Conservation (phyloP, 1,140 invertebrate genomes). For the Calliphora vicina region DNA sequence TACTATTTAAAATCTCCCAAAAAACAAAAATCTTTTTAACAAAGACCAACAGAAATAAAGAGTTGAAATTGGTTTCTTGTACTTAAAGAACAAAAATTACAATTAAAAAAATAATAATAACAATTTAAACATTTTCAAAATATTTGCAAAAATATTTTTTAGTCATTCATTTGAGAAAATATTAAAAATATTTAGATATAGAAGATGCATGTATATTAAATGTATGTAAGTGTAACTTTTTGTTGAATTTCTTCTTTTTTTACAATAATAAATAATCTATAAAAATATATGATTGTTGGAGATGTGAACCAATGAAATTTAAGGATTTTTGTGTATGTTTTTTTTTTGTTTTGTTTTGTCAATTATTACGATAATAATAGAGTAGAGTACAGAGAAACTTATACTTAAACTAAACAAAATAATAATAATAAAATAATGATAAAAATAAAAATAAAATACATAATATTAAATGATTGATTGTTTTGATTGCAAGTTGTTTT, state of each 20-base stretch:
- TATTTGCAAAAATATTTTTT: not conserved
- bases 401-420: not conserved
- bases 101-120: not conserved
- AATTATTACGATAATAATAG: not conserved
- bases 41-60: not conserved
- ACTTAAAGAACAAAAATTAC: not conserved
- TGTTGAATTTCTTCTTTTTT: not conserved
- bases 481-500: slow-evolving; percentile 8
- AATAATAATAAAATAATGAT: not conserved
- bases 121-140: not conserved
- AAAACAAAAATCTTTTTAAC: not conserved
- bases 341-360: not conserved
- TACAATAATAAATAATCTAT: slow-evolving; percentile 11
- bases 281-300: not conserved
- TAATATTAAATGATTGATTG: slow-evolving; percentile 9
- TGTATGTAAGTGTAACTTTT: not conserved
- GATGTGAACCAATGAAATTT: not conserved
- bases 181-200: not conserved
- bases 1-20: not conserved
- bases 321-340: not conserved
- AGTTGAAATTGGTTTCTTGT: too few species aligned
- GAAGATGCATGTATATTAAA: too few species aligned
- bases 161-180: not conserved
- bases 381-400: not conserved
- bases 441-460: not conserved